Percentiles rank a stretch among this genome's conserved stretches.
These are phyloP conservation scores for Pelvicachromis taeniatus DNA, from an alignment of 2,113 vertebrate genomes.

Conservation along the genomic window DNA sequence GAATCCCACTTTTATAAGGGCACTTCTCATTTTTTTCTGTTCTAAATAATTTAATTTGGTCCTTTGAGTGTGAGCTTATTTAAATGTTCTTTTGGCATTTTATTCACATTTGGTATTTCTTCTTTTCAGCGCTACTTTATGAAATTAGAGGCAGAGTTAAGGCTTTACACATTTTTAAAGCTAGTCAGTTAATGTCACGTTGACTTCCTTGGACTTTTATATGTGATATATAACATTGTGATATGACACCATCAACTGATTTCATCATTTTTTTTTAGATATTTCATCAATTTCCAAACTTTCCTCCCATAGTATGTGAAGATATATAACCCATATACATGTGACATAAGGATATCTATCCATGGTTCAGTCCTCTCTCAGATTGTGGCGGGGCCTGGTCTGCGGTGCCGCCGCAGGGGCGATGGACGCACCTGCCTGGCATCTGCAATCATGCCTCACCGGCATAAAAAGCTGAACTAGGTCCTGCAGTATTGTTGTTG, in stretches of 20 bases:
- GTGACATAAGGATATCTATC: neutral
- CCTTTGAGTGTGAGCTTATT: rapidly evolving
- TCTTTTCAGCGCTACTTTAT: neutral
- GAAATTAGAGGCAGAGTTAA: neutral
- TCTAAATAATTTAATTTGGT: neutral
- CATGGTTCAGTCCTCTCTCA: too few species aligned
- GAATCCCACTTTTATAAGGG: rapidly evolving
- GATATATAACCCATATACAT: neutral
- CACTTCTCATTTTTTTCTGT: neutral
- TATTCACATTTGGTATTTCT: neutral
- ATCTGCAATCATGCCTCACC: too few species aligned
- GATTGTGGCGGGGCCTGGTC: too few species aligned
- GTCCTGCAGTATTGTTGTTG: too few species aligned
- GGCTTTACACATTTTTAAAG: neutral
- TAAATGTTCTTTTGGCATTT: neutral
- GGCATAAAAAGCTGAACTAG: too few species aligned
- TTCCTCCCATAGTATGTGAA: neutral
- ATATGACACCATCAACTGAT: neutral
- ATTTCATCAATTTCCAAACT: neutral
- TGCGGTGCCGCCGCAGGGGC: too few species aligned
- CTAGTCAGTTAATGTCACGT: neutral
- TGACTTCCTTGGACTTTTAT: neutral
- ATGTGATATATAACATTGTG: neutral
- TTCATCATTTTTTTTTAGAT: neutral
- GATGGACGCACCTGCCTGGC: too few species aligned